Base-by-base conservation (phyloP, 2,113 vertebrate species). In the Forbesichthys papilliferus region DNA sequence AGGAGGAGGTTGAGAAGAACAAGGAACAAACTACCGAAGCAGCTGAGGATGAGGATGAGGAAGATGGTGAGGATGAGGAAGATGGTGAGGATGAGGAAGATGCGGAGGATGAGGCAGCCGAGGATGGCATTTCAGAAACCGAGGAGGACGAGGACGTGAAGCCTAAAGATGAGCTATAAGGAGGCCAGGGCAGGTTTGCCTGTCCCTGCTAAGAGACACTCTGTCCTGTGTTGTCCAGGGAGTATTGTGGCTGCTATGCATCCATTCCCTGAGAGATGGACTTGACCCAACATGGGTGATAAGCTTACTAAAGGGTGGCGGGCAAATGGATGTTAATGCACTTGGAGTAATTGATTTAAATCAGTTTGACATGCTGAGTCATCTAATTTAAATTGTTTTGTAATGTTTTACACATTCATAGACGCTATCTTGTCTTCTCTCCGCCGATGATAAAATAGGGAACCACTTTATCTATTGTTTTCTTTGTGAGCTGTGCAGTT, bases 91-190 rank as follows among this genome's bases (percentile, higher is more conserved):
- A 87, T 0, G 69, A 82, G 0, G 77, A 84, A 0, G 83, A 79
- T 1, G 73, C 75, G 13, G 77, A 66, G 5, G 71, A 69, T 16
- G 59, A 87, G 0, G 9, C 46, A 34, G 81, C 79, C 10, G 88
- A 90, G 0, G 86, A 84, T 1, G 6, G 61, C 5, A 64, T 69
- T 72, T 79, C 87, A 68, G 84, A 90, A 78, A 71, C 55, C 0
- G 85, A 83, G 0, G 86, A 87, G 0, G 84, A 27, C 27, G 27
- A 90, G 1, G 87, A 90, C 1, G 69, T 5, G 33, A 76, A 58
- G 27, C 10, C 0, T 14, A 93, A 93, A 90, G 90, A 93, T 71
- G 93, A 94, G 89, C 90, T 94, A 77, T 94, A 88, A 91, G 61
- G 54, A 54, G 62, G 60, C 42, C 46, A 65, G 59, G 71, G 69